phyloP scores from a whole-genome alignment of 2,888 invertebrate species.

The Melanophora roralis region DNA sequence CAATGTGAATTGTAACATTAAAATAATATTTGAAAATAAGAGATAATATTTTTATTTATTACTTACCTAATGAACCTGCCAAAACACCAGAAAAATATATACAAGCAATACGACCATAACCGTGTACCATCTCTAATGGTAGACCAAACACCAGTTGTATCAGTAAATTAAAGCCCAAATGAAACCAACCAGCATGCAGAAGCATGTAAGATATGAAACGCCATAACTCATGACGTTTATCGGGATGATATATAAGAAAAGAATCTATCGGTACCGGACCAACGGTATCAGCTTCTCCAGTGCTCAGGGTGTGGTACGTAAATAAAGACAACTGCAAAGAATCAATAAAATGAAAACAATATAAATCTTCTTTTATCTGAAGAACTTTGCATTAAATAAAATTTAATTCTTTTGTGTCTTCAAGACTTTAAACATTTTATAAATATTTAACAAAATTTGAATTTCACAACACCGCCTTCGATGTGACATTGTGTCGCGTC shows the following conservation, averaged over 20 bases:
- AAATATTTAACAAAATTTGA: not conserved
- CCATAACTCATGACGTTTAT: conserved; percentile 94
- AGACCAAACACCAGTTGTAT: conserved; percentile 95
- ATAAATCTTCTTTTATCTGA: not conserved
- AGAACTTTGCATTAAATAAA: not conserved
- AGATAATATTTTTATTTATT: not conserved
- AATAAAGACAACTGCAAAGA: conserved; percentile 91
- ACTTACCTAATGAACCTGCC: conserved; percentile 83
- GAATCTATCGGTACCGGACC: conserved; percentile 96
- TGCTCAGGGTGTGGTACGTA: conserved; percentile 90
- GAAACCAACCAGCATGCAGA: conserved; percentile 97
- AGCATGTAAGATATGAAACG: conserved; percentile 96
- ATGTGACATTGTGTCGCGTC: conserved; percentile 56
- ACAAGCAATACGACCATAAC: conserved; percentile 90
- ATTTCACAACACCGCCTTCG: conserved; percentile 16
- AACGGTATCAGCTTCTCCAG: conserved; percentile 86
- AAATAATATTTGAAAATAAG: not conserved
- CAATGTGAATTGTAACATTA: conserved; percentile 7
- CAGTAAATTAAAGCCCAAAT: conserved; percentile 95
- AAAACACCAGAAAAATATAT: conserved; percentile 96
- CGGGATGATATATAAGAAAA: conserved; percentile 94
- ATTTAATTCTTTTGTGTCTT: not conserved
- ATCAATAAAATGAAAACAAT: conserved; percentile 16
- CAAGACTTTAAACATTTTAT: not conserved
- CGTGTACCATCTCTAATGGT: conserved; percentile 98